phyloP scores from a whole-genome alignment of 2,888 invertebrate species.

The Pharmacophagus antenor region DNA sequence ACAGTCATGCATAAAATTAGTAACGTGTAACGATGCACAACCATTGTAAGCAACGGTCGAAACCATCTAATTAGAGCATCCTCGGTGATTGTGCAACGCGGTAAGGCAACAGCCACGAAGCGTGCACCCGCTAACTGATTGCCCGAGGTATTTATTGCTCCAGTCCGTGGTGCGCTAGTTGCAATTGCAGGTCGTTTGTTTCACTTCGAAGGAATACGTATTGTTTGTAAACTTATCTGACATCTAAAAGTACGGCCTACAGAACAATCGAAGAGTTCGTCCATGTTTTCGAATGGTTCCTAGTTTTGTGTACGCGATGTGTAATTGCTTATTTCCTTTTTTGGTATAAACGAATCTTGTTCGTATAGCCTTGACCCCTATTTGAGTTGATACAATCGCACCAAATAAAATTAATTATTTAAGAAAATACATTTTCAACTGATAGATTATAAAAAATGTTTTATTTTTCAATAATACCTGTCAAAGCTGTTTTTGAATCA shows the following conservation, averaged over 20 bases:
- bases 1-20: conserved; percentile 36
- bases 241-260: conserved; percentile 24
- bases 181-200: conserved; percentile 32
- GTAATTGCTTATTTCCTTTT: conserved; percentile 13
- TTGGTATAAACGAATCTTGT: neutral
- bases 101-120: conserved; percentile 27
- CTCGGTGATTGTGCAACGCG: conserved; percentile 44
- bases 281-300: conserved; percentile 15
- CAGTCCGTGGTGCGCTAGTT: conserved; percentile 36
- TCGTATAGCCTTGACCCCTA: neutral
- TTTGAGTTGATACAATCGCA: neutral
- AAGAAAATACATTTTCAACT: conserved; percentile 1
- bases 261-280: conserved; percentile 25
- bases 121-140: conserved; percentile 41
- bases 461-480: conserved; percentile 24
- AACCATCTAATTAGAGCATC: conserved; percentile 62
- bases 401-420: neutral
- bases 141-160: conserved; percentile 42
- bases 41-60: conserved; percentile 47
- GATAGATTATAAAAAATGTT: conserved; percentile 9
- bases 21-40: conserved; percentile 43
- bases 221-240: conserved; percentile 31
- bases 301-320: conserved; percentile 12
- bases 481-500: conserved; percentile 12
- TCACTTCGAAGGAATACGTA: conserved; percentile 23